phyloP scores from a whole-genome alignment of 1,140 invertebrate genomes.

The Matsumurasca onukii region DNA sequence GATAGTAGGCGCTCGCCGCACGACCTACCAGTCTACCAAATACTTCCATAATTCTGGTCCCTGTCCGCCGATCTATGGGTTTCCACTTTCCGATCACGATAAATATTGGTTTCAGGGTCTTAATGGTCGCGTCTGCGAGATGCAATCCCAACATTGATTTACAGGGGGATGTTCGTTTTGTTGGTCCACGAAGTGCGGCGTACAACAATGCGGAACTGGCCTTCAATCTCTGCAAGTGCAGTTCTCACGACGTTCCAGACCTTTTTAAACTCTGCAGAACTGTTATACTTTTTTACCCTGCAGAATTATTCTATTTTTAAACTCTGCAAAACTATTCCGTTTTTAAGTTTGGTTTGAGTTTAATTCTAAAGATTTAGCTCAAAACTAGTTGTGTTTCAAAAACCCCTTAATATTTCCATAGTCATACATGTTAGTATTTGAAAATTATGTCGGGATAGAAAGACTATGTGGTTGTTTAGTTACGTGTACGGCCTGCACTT shows the following conservation, averaged over 20 bases:
- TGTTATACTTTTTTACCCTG: no score
- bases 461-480: no score
- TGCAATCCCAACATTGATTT: constrained; percentile 24
- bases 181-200: neutral
- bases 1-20: neutral
- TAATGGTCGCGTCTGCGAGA: neutral
- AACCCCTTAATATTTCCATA: no score
- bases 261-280: no score
- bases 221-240: neutral
- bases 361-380: no score
- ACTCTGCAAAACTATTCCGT: no score
- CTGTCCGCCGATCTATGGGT: constrained; percentile 6
- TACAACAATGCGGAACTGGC: neutral
- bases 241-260: neutral
- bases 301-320: no score
- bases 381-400: no score
- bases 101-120: constrained; percentile 16
- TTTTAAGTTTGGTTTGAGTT: no score
- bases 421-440: no score
- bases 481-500: no score
- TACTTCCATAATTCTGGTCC: constrained; percentile 26
- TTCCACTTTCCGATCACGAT: constrained; percentile 8
- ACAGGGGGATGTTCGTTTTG: neutral
- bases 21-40: constrained; percentile 16
- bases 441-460: no score